Base-by-base conservation (phyloP, 2,888 invertebrate species). In the Metacarcinus magister region DNA sequence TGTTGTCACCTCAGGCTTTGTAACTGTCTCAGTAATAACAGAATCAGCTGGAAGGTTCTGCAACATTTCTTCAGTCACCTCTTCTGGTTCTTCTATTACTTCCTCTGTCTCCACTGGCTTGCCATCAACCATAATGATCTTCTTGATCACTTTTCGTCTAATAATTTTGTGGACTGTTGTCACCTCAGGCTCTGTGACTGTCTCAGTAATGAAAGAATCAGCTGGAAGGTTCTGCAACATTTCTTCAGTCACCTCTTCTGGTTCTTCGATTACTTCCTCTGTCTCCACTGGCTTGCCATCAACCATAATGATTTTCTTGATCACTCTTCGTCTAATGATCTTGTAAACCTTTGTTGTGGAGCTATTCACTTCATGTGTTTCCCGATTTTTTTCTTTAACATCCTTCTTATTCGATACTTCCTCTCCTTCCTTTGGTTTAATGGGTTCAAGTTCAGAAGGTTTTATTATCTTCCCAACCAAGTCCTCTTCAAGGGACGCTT, bases 21-120 rank as follows among this genome's bases (percentile, higher is more conserved):
- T 67, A 43, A 95, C 75, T 2, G 95, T 75, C 39, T 95, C 95
- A n/a, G 43, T 75, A 44, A 92, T 95, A 67, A 95, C 92, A 28
- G 92, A 92, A 43, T 95, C 92, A 7, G 54, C 90, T 46, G 96
- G 94, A 0, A 94, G 46, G 23, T 46, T 75, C 46, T 90, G 23
- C 10, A 87, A 23, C 94, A 94, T 91, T 91, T 96, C 96, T 8
- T 96, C 96, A 92, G 95, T 92, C 2, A 96, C 95, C 32, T 96
- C 96, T 91, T 95, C 95, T 46, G 95, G 95, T 46, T 96, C 95
- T 48, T 96, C 95, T 10, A 96, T 13, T n/a, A 96, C 94, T 75
- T 96, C 95, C 44, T 96, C 95, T 2, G 96, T 96, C 89, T 96
- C 96, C n/a, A 96, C 95, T 87, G 96, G 96, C 54, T 95, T 92